Percentiles rank a stretch among this genome's conserved stretches.
Conservation (phyloP, 1,140 invertebrate genomes). For the Magallana gigas region DNA sequence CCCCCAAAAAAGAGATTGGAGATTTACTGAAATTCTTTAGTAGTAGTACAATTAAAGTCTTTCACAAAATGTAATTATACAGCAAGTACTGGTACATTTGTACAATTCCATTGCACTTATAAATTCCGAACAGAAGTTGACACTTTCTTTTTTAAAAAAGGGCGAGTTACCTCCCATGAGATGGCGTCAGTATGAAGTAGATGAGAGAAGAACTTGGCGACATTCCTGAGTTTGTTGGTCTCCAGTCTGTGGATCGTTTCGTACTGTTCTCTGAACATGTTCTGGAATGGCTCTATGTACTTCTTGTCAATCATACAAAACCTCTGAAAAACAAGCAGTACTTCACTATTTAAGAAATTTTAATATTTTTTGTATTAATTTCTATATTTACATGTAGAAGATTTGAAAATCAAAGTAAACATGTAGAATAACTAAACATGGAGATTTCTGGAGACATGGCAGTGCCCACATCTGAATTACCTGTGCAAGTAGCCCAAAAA, state of each 20-base stretch:
- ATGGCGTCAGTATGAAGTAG: constrained; percentile 98
- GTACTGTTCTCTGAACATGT: constrained; percentile 97
- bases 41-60: too few species aligned
- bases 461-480: constrained; percentile 75
- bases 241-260: constrained; percentile 93
- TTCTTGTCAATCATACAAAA: constrained; percentile 78
- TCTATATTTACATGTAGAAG: background rate
- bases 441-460: too few species aligned
- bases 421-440: background rate
- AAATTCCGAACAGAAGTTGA: too few species aligned
- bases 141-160: too few species aligned
- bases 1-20: too few species aligned
- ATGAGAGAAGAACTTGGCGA: constrained; percentile 98
- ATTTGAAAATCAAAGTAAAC: background rate
- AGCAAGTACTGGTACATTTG: too few species aligned
- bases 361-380: background rate
- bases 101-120: too few species aligned
- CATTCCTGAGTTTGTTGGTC: constrained; percentile 97
- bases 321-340: constrained; percentile 68
- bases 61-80: too few species aligned
- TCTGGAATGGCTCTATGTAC: constrained; percentile 95
- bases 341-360: background rate
- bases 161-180: constrained; percentile 86
- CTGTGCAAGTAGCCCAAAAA: constrained; percentile 95
- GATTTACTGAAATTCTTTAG: too few species aligned